These are phyloP conservation scores for Diadema setosum DNA, from an alignment of 35 echinoderm and acorn worm species.

Conservation along the genomic window DNA sequence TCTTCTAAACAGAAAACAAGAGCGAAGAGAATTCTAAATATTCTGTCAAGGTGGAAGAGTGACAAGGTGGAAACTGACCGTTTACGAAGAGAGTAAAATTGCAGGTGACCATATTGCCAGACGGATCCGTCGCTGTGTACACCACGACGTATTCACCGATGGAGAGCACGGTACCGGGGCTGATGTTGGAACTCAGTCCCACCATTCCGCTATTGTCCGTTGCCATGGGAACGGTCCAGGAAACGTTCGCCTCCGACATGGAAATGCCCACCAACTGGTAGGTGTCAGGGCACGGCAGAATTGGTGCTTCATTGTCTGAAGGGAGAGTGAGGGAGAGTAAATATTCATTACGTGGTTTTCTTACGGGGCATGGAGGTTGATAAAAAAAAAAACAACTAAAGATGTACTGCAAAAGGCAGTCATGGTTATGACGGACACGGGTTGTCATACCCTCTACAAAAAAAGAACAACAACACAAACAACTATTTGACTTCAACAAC, in stretches of 20 bases:
- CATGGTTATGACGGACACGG: too few relatives aligned
- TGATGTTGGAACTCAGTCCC: neutral
- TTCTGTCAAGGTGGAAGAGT: too few relatives aligned
- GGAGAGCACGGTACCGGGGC: neutral
- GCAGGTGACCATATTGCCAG: neutral
- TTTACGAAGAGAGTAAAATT: neutral
- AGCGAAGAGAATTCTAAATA: too few relatives aligned
- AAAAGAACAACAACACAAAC: too few relatives aligned
- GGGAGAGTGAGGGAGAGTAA: too few relatives aligned
- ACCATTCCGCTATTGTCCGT: neutral
- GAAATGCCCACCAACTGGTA: neutral
- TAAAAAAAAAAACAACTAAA: too few relatives aligned
- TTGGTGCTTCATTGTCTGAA: constrained; percentile 4
- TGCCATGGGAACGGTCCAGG: neutral
- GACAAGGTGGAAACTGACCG: neutral
- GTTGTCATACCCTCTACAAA: too few relatives aligned
- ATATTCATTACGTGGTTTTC: too few relatives aligned
- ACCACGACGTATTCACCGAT: neutral
- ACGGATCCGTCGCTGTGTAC: neutral
- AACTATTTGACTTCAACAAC: too few relatives aligned
- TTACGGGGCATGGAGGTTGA: too few relatives aligned
- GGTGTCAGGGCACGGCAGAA: neutral
- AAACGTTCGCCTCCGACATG: neutral
- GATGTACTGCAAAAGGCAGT: too few relatives aligned
- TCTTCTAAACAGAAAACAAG: too few relatives aligned